Conservation (phyloP, 2,888 invertebrate species). For the Atethmia centrago region DNA sequence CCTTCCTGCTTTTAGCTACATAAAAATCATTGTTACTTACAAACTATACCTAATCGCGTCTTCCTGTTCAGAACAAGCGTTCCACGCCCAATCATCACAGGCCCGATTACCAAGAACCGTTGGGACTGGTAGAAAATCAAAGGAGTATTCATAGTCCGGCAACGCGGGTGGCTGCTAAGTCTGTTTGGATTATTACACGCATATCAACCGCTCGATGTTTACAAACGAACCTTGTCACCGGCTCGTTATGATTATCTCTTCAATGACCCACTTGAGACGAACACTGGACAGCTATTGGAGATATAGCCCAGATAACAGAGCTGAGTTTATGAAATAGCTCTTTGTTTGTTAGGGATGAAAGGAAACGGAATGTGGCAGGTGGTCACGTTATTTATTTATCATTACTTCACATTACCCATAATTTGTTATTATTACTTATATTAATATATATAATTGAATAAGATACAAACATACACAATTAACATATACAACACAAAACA, state of each 20-base stretch:
- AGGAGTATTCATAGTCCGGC: slow-evolving; percentile 42
- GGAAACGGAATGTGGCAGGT: slow-evolving; percentile 40
- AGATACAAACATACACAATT: no score
- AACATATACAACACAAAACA: no score
- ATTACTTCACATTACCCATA: no score
- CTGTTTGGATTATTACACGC: slow-evolving; percentile 63
- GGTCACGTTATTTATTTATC: slow-evolving; percentile 6
- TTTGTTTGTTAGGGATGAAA: slow-evolving; percentile 32
- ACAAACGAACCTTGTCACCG: slow-evolving; percentile 56
- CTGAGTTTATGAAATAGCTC: slow-evolving; percentile 28
- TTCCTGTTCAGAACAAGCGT: slow-evolving; percentile 6
- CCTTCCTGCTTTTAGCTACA: slow-evolving; percentile 2
- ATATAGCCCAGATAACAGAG: slow-evolving; percentile 51
- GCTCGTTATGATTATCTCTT: slow-evolving; percentile 49
- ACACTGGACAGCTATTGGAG: slow-evolving; percentile 52
- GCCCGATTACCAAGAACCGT: slow-evolving; percentile 46
- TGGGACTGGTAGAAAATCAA: slow-evolving; percentile 32
- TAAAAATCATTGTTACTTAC: neutral
- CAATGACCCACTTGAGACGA: slow-evolving; percentile 44
- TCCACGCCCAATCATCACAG: neutral
- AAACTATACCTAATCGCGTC: slow-evolving; percentile 11
- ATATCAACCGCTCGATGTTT: slow-evolving; percentile 47
- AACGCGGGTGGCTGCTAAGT: slow-evolving; percentile 47
- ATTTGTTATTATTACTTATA: no score
- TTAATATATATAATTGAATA: no score